phyloP scores from a whole-genome alignment of 2,888 invertebrate genomes.

The Eristalis tenax region DNA sequence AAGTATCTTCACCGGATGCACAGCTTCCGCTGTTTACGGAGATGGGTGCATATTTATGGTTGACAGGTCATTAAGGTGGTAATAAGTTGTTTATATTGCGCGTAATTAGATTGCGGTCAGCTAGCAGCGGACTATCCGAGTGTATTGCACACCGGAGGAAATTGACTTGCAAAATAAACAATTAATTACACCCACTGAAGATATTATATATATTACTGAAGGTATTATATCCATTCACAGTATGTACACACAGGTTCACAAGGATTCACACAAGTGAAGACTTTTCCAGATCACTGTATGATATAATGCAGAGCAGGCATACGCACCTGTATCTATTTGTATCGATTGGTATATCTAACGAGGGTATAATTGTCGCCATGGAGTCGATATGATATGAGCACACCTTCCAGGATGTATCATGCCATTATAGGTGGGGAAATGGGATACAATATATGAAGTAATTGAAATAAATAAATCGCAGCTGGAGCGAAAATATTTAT shows the following conservation, averaged over 20 bases:
- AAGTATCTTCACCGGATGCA: conserved; percentile 36
- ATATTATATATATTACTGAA: too few relatives aligned
- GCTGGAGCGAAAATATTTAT: neutral
- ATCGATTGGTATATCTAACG: neutral
- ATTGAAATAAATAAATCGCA: neutral
- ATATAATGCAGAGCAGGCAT: neutral
- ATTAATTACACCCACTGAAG: conserved; percentile 50
- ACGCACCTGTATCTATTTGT: neutral
- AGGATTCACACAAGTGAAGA: neutral
- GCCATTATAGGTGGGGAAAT: neutral
- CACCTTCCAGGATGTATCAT: neutral
- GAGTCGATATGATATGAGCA: neutral
- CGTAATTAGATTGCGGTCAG: conserved; percentile 65
- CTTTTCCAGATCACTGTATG: neutral
- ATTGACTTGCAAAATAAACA: conserved; percentile 65
- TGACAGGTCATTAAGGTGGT: conserved; percentile 67
- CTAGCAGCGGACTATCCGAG: conserved; percentile 17
- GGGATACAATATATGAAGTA: neutral
- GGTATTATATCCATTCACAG: neutral
- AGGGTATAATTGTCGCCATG: neutral
- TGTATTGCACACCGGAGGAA: conserved; percentile 51
- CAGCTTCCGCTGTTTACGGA: conserved; percentile 44
- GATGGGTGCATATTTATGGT: conserved; percentile 62
- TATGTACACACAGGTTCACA: neutral
- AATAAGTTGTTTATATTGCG: conserved; percentile 67